phyloP scores from a whole-genome alignment of 2,888 invertebrate species.

The Limnephilus marmoratus region DNA sequence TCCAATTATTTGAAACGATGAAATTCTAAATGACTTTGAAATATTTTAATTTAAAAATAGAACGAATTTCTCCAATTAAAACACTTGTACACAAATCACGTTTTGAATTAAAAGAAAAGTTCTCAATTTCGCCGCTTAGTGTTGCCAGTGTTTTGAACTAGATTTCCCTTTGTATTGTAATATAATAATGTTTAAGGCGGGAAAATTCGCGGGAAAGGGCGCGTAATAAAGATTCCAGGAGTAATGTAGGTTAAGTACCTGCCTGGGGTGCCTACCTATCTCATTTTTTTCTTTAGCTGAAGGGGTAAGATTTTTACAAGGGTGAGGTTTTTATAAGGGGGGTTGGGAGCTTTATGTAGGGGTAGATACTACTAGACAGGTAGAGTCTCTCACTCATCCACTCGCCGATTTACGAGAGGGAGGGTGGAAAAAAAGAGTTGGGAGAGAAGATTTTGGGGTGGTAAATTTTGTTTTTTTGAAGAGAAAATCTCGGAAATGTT shows the following conservation, averaged over 20 bases:
- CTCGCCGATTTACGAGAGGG: not conserved
- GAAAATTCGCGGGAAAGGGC: constrained; percentile 15
- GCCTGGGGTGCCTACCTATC: not conserved
- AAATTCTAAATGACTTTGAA: no score
- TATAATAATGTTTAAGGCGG: constrained; percentile 16
- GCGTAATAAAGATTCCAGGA: not conserved
- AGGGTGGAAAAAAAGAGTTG: not conserved
- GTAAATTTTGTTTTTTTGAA: not conserved
- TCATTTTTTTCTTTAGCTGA: not conserved
- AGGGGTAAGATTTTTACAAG: not conserved
- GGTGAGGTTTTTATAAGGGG: not conserved
- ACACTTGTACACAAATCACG: not conserved
- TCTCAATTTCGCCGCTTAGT: not conserved
- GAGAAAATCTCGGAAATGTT: not conserved
- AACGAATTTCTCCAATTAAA: not conserved
- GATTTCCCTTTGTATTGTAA: not conserved
- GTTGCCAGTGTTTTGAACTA: constrained; percentile 11
- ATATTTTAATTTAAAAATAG: no score
- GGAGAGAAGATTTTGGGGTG: not conserved
- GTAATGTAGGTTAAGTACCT: constrained; percentile 32
- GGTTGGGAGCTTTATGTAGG: not conserved
- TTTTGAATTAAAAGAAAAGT: not conserved
- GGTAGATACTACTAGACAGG: not conserved
- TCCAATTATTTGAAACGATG: no score
- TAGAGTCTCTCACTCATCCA: not conserved